Conservation (phyloP, 2,113 vertebrate genomes). For the Entomyzon cyanotis region DNA sequence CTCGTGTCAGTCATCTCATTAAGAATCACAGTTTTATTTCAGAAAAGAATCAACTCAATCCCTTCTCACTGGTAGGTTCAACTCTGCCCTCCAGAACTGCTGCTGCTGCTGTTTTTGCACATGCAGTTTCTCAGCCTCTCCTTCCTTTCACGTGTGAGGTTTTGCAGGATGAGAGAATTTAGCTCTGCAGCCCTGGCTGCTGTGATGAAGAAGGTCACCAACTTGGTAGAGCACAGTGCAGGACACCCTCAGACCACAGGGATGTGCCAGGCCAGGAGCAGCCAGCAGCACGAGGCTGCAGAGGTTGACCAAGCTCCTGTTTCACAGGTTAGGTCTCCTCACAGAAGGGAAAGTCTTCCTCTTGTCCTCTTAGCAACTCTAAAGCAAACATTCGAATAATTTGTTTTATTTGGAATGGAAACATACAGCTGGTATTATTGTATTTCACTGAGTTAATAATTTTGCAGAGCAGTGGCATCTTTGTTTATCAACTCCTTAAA, state of each 20-base stretch:
- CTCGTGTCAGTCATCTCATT: neutral
- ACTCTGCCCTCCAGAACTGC: neutral
- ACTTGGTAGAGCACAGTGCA: neutral
- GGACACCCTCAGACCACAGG: neutral
- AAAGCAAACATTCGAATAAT: neutral
- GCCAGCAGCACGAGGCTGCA: neutral
- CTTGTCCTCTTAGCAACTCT: neutral
- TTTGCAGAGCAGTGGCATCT: neutral
- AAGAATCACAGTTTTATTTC: neutral
- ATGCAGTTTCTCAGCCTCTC: neutral
- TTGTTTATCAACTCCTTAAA: slow-evolving; percentile 3
- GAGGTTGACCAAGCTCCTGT: neutral
- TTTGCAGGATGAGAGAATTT: neutral
- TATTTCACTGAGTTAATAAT: neutral
- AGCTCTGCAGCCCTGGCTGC: neutral
- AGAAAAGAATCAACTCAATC: neutral
- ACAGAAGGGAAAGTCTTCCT: neutral
- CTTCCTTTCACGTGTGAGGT: neutral
- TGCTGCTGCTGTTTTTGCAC: neutral
- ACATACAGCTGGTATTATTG: neutral
- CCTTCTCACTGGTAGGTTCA: neutral
- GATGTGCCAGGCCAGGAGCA: neutral
- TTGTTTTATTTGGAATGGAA: neutral
- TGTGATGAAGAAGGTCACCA: neutral
- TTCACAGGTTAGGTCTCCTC: neutral